These are phyloP conservation scores for Proisotoma minuta DNA, from an alignment of 2,888 invertebrate species.

Conservation along the genomic window DNA sequence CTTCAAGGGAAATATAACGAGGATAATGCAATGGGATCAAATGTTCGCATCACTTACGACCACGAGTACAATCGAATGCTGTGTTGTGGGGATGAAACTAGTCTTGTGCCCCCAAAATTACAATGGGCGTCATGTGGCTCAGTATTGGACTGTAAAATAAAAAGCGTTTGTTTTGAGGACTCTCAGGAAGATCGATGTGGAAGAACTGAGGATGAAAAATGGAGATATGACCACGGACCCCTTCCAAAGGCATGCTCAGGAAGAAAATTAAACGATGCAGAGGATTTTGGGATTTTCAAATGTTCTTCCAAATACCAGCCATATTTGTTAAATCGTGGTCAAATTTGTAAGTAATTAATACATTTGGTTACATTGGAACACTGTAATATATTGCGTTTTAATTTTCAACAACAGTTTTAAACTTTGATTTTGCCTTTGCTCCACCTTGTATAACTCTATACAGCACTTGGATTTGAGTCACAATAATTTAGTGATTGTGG, in stretches of 20 bases:
- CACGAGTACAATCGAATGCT: constrained; percentile 36
- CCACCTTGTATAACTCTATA: background rate
- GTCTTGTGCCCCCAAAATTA: constrained; percentile 30
- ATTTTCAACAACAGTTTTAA: background rate
- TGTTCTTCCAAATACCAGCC: constrained; percentile 42
- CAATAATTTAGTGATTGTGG: no score
- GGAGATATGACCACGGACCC: constrained; percentile 34
- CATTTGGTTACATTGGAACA: background rate
- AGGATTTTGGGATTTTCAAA: constrained; percentile 41
- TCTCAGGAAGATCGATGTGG: constrained; percentile 42
- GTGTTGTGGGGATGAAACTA: constrained; percentile 16
- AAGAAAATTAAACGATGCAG: constrained; percentile 32
- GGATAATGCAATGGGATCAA: constrained; percentile 9
- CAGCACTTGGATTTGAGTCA: background rate
- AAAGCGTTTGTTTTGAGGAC: constrained; percentile 43
- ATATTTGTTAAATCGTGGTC: constrained; percentile 39
- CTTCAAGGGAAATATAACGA: constrained; percentile 31
- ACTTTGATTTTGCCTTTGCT: background rate
- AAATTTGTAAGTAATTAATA: constrained; percentile 36
- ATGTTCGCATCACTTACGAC: constrained; percentile 39
- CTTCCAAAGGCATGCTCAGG: constrained; percentile 38
- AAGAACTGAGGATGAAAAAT: constrained; percentile 10
- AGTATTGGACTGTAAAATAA: constrained; percentile 41
- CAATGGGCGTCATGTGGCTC: constrained; percentile 43
- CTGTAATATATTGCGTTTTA: no score